Conservation (phyloP, 2,888 invertebrate genomes). For the Eupithecia exiguata region DNA sequence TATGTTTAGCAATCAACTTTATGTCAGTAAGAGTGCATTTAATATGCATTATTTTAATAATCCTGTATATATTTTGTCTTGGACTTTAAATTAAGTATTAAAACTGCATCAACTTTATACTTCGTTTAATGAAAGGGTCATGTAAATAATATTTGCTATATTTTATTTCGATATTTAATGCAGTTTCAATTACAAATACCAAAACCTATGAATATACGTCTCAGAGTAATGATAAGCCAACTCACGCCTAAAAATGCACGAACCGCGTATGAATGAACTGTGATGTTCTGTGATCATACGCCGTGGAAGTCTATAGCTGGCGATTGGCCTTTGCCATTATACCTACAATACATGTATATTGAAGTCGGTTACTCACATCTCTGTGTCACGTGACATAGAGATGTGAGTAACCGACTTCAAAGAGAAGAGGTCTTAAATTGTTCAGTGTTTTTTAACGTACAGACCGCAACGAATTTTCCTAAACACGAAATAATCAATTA, state of each 20-base stretch:
- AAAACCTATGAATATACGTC: slow-evolving; percentile 31
- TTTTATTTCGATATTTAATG: slow-evolving; percentile 26
- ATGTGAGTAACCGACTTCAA: neutral
- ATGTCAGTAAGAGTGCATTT: slow-evolving; percentile 7
- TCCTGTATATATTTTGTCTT: slow-evolving; percentile 11
- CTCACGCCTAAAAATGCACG: slow-evolving; percentile 5
- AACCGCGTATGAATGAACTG: slow-evolving; percentile 1
- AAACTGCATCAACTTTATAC: neutral
- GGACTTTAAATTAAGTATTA: neutral
- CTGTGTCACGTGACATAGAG: neutral
- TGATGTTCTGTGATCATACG: neutral
- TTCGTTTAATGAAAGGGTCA: neutral
- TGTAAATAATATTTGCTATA: neutral
- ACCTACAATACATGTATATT: neutral
- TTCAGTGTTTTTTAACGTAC: neutral
- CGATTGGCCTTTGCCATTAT: neutral
- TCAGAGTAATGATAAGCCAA: slow-evolving; percentile 19
- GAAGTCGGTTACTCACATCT: neutral
- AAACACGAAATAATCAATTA: neutral
- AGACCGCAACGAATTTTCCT: neutral
- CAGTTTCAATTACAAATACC: slow-evolving; percentile 29
- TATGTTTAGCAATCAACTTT: slow-evolving; percentile 12
- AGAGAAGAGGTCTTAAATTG: neutral
- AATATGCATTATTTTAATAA: neutral
- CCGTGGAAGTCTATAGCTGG: neutral